Conservation (phyloP, 2,888 invertebrate species). For the Sepiola atlantica region DNA sequence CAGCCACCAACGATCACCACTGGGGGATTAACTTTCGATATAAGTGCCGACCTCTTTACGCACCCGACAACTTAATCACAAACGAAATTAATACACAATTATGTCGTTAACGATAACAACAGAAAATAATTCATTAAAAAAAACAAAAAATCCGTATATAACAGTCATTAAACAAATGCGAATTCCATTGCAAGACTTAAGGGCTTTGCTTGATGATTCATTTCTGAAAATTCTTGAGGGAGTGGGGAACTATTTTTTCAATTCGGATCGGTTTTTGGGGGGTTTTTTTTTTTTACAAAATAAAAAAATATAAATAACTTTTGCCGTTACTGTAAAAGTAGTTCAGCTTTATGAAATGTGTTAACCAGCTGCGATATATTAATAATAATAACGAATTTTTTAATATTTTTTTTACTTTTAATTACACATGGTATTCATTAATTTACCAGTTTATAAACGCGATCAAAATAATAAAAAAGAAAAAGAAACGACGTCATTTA, state of each 20-base stretch:
- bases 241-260: neutral
- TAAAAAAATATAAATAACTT: neutral
- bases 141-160: neutral
- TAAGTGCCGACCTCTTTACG: neutral
- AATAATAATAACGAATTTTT: neutral
- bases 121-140: neutral
- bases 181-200: neutral
- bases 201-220: neutral
- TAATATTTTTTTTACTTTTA: no score
- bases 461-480: no score
- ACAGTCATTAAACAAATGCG: neutral
- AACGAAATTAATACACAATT: constrained; percentile 8
- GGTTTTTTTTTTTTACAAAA: neutral
- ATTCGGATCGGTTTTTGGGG: no score
- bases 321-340: neutral
- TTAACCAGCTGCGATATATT: neutral
- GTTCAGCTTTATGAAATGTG: neutral
- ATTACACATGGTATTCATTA: no score
- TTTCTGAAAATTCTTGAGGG: neutral
- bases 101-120: neutral
- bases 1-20: neutral
- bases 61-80: neutral
- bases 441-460: no score
- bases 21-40: neutral
- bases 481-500: no score